phyloP scores from a whole-genome alignment of 2,113 vertebrate species.

The Prinia subflava region DNA sequence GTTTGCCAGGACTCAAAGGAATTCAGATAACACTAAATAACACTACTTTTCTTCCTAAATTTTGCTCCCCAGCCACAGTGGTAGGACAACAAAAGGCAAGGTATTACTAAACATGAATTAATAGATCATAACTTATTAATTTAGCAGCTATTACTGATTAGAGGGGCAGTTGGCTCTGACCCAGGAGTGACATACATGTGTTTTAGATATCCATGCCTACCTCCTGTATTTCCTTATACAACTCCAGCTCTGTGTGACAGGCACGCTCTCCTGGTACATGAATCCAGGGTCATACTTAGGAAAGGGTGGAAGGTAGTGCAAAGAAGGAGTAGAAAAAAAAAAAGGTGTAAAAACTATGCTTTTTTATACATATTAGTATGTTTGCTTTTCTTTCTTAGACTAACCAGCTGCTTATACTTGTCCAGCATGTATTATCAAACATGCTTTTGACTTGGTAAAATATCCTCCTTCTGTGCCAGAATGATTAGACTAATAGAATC shows the following conservation, averaged over 20 bases:
- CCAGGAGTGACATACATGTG: rapidly evolving
- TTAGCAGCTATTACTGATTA: not conserved
- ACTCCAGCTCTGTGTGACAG: not conserved
- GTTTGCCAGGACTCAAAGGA: not conserved
- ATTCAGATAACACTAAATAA: not conserved
- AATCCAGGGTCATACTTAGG: not conserved
- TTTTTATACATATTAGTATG: not conserved
- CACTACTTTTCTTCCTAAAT: not conserved
- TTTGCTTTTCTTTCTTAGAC: not conserved
- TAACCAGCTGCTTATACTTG: not conserved
- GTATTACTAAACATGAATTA: not conserved
- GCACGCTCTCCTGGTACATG: not conserved
- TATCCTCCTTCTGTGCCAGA: not conserved
- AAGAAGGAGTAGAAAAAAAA: not conserved
- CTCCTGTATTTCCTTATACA: rapidly evolving
- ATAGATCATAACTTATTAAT: not conserved
- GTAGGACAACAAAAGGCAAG: not conserved
- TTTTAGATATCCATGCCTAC: not conserved
- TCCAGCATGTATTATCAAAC: not conserved
- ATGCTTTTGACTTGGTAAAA: not conserved
- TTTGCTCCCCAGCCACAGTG: not conserved
- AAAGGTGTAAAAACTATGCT: not conserved
- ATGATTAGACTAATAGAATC: conserved; percentile 26
- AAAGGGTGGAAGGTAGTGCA: not conserved
- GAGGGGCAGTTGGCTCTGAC: not conserved